Conservation (phyloP, 2,113 vertebrate genomes). For the Sisor rabdophorus region DNA sequence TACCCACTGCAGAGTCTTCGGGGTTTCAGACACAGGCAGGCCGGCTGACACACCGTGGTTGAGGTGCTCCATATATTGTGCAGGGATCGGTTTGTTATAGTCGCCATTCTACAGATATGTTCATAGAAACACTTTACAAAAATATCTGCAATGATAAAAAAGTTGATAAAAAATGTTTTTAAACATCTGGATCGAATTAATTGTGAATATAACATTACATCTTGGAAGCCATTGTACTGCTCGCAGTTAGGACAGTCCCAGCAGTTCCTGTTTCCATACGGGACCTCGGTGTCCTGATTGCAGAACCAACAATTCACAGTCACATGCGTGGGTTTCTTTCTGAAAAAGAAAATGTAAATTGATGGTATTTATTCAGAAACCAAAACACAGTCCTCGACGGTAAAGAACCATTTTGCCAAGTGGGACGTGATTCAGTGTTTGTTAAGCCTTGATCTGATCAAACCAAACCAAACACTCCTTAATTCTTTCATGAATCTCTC, state of each 20-base stretch:
- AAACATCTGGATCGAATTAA: background rate
- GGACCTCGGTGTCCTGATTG: slow-evolving; percentile 84
- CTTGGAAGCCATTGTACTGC: slow-evolving; percentile 97
- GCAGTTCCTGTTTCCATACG: slow-evolving; percentile 94
- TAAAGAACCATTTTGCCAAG: too few relatives aligned
- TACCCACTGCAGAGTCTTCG: slow-evolving; percentile 84
- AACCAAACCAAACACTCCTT: too few relatives aligned
- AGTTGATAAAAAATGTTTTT: too few relatives aligned
- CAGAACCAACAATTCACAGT: slow-evolving; percentile 98
- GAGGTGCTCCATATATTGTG: slow-evolving; percentile 90
- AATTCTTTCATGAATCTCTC: too few relatives aligned
- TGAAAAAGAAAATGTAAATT: slow-evolving; percentile 41
- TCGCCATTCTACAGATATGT: slow-evolving; percentile 81
- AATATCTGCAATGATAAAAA: too few relatives aligned
- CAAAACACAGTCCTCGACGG: background rate
- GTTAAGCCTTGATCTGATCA: too few relatives aligned
- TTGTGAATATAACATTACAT: slow-evolving; percentile 66
- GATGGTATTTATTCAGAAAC: background rate
- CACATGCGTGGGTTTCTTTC: slow-evolving; percentile 83
- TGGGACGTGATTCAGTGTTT: too few relatives aligned
- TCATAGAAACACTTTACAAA: background rate
- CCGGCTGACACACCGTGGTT: slow-evolving; percentile 84
- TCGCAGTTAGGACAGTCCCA: slow-evolving; percentile 98
- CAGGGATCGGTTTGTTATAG: slow-evolving; percentile 98
- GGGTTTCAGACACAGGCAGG: slow-evolving; percentile 57